A percentile compares a stretch with the other conserved stretches of the same genome.
Evolutionary conservation across 2,113 vertebrate genomes (phyloP).

Genomic region (Oplegnathus fasciatus): DNA sequence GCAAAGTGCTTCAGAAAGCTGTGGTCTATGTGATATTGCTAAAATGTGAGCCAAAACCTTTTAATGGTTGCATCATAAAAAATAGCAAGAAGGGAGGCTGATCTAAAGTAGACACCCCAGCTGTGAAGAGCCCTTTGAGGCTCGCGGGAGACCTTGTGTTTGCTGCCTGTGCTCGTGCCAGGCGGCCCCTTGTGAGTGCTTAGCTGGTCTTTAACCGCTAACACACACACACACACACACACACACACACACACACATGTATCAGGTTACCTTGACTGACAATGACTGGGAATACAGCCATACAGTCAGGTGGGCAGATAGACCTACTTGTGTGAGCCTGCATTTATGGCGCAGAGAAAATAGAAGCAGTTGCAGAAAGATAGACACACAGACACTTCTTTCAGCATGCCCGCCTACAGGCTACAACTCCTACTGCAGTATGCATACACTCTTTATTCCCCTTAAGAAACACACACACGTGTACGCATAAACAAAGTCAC

Average conservation of each 20-base stretch:
- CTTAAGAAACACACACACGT: neutral
- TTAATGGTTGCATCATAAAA: slow-evolving; percentile 50
- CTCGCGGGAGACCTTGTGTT: slow-evolving; percentile 20
- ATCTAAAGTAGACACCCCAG: slow-evolving; percentile 24
- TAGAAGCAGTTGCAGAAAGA: slow-evolving; percentile 4
- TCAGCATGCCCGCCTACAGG: too few relatives aligned
- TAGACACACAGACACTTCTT: neutral
- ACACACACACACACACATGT: neutral
- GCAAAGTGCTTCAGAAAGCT: slow-evolving; percentile 14
- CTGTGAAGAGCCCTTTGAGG: slow-evolving; percentile 41
- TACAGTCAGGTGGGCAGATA: neutral
- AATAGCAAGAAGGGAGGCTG: neutral
- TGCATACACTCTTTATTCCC: neutral
- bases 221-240: neutral
- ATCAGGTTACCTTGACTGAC: slow-evolving; percentile 54
- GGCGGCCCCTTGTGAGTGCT: slow-evolving; percentile 25
- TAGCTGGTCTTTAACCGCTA: slow-evolving; percentile 42
- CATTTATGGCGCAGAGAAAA: neutral
- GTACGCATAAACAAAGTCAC: neutral
- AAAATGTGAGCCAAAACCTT: slow-evolving; percentile 34
- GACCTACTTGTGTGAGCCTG: neutral
- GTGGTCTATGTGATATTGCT: slow-evolving; percentile 3
- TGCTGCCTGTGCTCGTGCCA: slow-evolving; percentile 8
- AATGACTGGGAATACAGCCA: slow-evolving; percentile 27
- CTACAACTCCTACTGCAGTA: neutral